A percentile compares a stretch with the other conserved stretches of the same genome.
These are phyloP conservation scores for Taeniopygia guttata DNA, from an alignment of 2,797 vertebrate species.

Conservation along the genomic window DNA sequence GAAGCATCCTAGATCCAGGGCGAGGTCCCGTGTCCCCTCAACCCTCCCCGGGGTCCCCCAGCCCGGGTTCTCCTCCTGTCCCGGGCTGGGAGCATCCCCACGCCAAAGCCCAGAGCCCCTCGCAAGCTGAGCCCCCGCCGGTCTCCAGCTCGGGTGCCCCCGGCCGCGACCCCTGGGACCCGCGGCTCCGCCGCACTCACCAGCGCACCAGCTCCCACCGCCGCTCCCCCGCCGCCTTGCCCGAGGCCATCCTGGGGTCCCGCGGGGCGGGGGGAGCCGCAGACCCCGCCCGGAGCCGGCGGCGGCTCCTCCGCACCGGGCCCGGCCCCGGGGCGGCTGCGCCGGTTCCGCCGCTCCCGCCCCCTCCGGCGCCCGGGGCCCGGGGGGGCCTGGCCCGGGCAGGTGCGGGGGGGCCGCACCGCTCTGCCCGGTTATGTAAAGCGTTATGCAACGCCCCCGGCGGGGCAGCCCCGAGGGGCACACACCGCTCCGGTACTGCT, in stretches of 20 bases:
- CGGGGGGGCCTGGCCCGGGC: not conserved
- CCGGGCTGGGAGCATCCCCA: not conserved
- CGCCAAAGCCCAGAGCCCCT: too few relatives aligned
- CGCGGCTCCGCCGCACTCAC: constrained; percentile 39
- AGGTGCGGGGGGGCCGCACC: not conserved
- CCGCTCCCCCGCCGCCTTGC: constrained; percentile 68
- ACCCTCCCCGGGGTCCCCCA: too few relatives aligned
- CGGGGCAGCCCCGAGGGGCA: not conserved
- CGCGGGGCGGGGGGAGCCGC: not conserved
- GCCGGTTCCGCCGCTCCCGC: not conserved
- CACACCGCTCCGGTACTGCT: rapidly evolving
- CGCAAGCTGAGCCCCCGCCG: not conserved
- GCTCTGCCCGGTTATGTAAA: not conserved
- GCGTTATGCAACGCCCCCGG: not conserved
- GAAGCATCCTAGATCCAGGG: not conserved
- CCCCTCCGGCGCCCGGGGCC: not conserved
- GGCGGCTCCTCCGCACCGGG: not conserved
- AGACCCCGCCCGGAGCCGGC: not conserved
- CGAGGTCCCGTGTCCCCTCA: too few relatives aligned
- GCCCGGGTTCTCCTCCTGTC: not conserved
- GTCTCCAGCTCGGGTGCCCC: too few relatives aligned
- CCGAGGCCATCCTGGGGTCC: constrained; percentile 60
- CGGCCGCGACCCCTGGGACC: not conserved
- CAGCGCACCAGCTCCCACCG: constrained; percentile 77
- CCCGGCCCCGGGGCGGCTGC: not conserved